Base-by-base conservation (phyloP, 2,888 invertebrate species). In the Temnothorax ravouxi region DNA sequence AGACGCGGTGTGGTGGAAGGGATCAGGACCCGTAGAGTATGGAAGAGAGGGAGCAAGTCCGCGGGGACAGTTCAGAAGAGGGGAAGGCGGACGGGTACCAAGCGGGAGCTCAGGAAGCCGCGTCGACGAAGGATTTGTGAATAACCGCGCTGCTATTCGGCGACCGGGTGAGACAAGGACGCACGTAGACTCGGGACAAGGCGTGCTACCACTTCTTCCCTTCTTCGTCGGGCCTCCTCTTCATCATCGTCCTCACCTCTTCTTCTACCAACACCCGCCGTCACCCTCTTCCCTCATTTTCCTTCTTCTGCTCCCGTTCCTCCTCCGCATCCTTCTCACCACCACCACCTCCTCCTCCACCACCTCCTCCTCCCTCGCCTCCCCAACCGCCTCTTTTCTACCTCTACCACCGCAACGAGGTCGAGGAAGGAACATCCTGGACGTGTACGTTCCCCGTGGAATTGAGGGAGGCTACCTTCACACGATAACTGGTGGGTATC, bases 131-230 rank as follows among this genome's bases (percentile, higher is more conserved):
- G 93, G 94, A 94, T 93, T 93, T 92, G 93, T 92, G 93, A 93
- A 94, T 92, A 93, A 93, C 92, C 92, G 92, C 91, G 92, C 92
- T 91, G 94, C 93, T 93, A 94, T 93, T 94, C 94, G 94, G 92
- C 91, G 93, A 90, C 90, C 88, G 88, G 88, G 79, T 79, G 89
- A 90, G 92, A 93, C 91, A 90, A 92, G 89, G 93, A 93, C 90
- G 88, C 87, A 85, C 59, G 61, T 83, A 81, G 83, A 50, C 67
- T 62, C 84, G 88, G 92, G 92, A 91, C 92, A 92, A 92, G 92
- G 91, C 92, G 91, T 91, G 90, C 92, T 91, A 92, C 94, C 91
- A 91, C 92, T 91, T 91, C 91, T 90, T 90, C 90, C 90, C 82
- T 79, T 56, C 79, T 64, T 84, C 54, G 66, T 82, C 82, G 67